These are phyloP conservation scores for Notamacropus eugenii DNA, from an alignment of 2,797 vertebrate genomes.

Conservation along the genomic window DNA sequence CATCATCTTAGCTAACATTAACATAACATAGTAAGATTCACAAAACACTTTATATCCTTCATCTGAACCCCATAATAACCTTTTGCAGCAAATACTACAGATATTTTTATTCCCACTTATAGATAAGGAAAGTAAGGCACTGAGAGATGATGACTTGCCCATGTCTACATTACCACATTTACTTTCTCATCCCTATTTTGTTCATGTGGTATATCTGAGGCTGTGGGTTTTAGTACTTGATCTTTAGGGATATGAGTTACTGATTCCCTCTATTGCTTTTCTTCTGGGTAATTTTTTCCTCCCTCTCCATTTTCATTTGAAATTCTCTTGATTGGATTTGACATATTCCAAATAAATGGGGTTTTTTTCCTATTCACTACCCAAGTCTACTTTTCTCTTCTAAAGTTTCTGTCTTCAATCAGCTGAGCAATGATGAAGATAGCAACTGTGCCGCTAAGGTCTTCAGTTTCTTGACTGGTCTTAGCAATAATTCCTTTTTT, in stretches of 20 bases:
- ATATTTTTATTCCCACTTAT: neutral
- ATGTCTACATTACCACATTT: neutral
- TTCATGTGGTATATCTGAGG: neutral
- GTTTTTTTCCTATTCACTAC: neutral
- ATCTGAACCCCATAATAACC: neutral
- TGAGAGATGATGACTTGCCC: neutral
- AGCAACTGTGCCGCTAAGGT: neutral
- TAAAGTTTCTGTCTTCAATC: neutral
- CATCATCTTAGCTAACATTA: neutral
- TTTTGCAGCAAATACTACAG: neutral
- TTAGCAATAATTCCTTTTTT: neutral
- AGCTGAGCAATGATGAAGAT: neutral
- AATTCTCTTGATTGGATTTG: neutral
- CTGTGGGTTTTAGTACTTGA: neutral
- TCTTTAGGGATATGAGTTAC: neutral
- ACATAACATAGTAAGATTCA: neutral
- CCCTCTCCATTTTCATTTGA: neutral
- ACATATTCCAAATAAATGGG: neutral
- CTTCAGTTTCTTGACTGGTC: neutral
- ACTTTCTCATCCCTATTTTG: neutral
- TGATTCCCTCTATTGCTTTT: neutral
- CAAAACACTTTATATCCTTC: neutral
- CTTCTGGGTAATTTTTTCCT: neutral
- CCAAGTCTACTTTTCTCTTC: neutral
- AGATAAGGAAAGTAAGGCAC: neutral